phyloP scores from a whole-genome alignment of 2,797 vertebrate genomes.

The Pogoniulus pusillus region DNA sequence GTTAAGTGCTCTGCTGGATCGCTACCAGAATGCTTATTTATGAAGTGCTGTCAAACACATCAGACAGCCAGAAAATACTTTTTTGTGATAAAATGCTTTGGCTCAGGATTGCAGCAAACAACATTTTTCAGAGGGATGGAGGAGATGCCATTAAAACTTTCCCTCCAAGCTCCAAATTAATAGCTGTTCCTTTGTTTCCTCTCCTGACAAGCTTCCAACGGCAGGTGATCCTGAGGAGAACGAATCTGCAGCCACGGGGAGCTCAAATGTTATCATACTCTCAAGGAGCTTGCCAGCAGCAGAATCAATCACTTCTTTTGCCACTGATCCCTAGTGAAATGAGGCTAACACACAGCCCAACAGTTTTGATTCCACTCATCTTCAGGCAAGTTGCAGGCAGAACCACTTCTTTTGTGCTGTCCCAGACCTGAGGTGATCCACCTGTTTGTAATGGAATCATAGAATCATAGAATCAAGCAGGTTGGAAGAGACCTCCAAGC shows the following conservation, averaged over 20 bases:
- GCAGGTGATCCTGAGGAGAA: neutral
- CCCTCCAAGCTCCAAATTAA: neutral
- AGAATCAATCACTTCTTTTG: neutral
- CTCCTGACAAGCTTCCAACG: neutral
- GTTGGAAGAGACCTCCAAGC: too few relatives aligned
- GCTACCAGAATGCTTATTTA: neutral
- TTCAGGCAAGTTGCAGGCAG: neutral
- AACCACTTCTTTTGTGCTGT: neutral
- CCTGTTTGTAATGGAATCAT: neutral
- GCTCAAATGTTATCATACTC: neutral
- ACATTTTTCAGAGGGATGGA: neutral
- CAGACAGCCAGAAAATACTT: neutral
- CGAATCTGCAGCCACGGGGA: neutral
- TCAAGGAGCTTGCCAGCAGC: neutral
- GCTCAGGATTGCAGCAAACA: neutral
- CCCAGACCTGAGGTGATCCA: neutral
- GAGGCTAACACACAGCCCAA: neutral
- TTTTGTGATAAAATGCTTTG: slow-evolving; percentile 23
- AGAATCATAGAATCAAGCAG: too few relatives aligned
- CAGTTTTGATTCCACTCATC: neutral
- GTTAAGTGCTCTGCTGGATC: slow-evolving; percentile 63
- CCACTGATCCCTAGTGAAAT: neutral
- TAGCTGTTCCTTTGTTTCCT: neutral
- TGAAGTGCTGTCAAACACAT: neutral
- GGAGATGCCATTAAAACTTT: neutral